These are phyloP conservation scores for Clavelina lepadiformis DNA, from an alignment of 23 tunicate genomes.

Conservation along the genomic window DNA sequence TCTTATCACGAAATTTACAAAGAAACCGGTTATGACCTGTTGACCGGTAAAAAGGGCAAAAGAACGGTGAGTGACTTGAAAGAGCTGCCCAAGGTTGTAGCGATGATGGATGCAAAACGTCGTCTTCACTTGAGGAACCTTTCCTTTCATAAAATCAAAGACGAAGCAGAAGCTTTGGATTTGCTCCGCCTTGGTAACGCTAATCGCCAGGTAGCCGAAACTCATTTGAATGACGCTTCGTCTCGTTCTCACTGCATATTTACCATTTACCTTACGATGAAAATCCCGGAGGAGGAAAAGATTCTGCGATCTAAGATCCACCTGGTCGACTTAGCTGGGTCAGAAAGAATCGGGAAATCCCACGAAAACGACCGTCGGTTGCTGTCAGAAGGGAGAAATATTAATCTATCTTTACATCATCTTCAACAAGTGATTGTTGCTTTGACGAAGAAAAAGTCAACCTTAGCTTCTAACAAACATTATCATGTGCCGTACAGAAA, in stretches of 20 bases:
- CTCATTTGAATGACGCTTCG: constrained; percentile 88
- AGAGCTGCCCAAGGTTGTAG: constrained; percentile 39
- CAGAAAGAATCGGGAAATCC: constrained; percentile 85
- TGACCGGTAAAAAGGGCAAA: constrained; percentile 38
- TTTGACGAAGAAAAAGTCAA: constrained; percentile 30
- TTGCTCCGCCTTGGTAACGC: constrained; percentile 72
- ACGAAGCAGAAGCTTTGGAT: constrained; percentile 66
- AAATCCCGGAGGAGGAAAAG: constrained; percentile 24
- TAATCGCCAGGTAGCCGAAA: constrained; percentile 87
- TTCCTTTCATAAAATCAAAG: constrained; percentile 29
- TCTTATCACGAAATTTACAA: constrained; percentile 88
- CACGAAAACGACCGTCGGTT: constrained; percentile 23
- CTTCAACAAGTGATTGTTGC: constrained; percentile 87
- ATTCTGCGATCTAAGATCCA: constrained; percentile 57
- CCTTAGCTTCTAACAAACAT: constrained; percentile 7
- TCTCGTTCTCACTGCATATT: constrained; percentile 93
- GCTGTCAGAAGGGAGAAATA: constrained; percentile 73
- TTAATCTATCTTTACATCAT: constrained; percentile 91
- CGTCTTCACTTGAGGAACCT: constrained; percentile 57
- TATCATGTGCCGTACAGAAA: constrained; percentile 91
- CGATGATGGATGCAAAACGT: constrained; percentile 56
- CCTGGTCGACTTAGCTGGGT: constrained; percentile 81
- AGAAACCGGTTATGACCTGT: constrained; percentile 73
- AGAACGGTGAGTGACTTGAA: constrained; percentile 9
- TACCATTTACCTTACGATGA: constrained; percentile 58